These are phyloP conservation scores for Ahaetulla prasina DNA, from an alignment of 2,113 vertebrate species.

Conservation along the genomic window DNA sequence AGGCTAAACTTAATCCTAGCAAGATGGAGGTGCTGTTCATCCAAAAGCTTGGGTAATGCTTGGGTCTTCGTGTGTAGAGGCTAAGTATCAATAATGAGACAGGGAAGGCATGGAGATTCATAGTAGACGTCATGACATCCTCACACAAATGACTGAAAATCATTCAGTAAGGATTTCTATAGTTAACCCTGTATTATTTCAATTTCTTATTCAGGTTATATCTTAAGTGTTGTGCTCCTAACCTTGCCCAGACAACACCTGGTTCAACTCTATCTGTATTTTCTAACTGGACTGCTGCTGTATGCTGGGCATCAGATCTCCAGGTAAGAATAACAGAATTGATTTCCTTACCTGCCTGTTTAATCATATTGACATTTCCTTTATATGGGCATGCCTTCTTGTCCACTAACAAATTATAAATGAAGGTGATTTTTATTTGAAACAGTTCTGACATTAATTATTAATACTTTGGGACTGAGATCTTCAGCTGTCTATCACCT, in stretches of 20 bases:
- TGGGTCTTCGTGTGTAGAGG: not conserved
- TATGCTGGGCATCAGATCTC: slow-evolving; percentile 98
- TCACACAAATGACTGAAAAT: not conserved
- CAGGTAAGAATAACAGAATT: slow-evolving; percentile 73
- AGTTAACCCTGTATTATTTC: slow-evolving; percentile 4
- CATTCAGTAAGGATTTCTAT: slow-evolving; percentile 3
- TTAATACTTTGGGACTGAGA: not conserved
- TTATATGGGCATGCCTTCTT: not conserved
- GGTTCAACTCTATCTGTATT: slow-evolving; percentile 94
- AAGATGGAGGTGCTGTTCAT: not conserved
- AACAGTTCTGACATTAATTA: not conserved
- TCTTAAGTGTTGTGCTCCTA: slow-evolving; percentile 91
- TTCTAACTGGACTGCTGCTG: slow-evolving; percentile 89
- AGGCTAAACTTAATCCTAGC: not conserved
- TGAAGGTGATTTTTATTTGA: not conserved
- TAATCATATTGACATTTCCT: not conserved
- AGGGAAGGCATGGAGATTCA: not conserved
- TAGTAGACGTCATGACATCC: not conserved
- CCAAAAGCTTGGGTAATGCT: not conserved
- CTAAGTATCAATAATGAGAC: not conserved
- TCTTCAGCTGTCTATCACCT: not conserved
- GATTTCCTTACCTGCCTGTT: not conserved
- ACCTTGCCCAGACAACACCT: slow-evolving; percentile 95
- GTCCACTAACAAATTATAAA: not conserved
- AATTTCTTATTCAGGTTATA: slow-evolving; percentile 82